Percentiles rank a stretch among this genome's conserved stretches.
phyloP scores from a whole-genome alignment of 1,140 invertebrate species.

The Bombus waltoni region DNA sequence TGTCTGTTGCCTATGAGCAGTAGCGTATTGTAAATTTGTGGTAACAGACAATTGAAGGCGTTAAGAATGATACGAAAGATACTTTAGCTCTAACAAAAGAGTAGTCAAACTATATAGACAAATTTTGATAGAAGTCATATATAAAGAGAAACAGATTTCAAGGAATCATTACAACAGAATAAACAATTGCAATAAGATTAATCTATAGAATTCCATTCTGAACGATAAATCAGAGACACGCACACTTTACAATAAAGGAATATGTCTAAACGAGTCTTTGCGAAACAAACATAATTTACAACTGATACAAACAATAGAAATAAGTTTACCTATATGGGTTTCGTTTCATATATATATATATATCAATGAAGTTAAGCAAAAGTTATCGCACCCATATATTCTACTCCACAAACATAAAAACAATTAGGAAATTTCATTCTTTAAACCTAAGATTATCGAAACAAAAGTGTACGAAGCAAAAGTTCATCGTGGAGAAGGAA shows the following conservation, averaged over 20 bases:
- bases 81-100: not conserved
- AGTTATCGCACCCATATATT: not conserved
- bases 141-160: not conserved
- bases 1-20: constrained; percentile 83
- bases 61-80: not conserved
- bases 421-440: not conserved
- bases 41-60: not conserved
- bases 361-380: not conserved
- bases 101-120: not conserved
- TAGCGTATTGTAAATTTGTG: not conserved
- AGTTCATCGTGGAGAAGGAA: not conserved
- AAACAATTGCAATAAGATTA: not conserved
- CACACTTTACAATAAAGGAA: not conserved
- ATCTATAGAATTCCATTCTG: not conserved
- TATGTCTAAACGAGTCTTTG: not conserved
- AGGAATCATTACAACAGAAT: not conserved
- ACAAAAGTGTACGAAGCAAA: not conserved
- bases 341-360: not conserved
- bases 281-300: not conserved
- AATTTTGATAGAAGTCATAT: not conserved
- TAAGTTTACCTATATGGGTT: not conserved
- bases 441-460: not conserved
- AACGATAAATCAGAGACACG: not conserved
- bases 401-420: not conserved
- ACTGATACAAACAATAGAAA: not conserved